Evolutionary conservation across 2,113 vertebrate species (phyloP).

Genomic region (Salminus brasiliensis): DNA sequence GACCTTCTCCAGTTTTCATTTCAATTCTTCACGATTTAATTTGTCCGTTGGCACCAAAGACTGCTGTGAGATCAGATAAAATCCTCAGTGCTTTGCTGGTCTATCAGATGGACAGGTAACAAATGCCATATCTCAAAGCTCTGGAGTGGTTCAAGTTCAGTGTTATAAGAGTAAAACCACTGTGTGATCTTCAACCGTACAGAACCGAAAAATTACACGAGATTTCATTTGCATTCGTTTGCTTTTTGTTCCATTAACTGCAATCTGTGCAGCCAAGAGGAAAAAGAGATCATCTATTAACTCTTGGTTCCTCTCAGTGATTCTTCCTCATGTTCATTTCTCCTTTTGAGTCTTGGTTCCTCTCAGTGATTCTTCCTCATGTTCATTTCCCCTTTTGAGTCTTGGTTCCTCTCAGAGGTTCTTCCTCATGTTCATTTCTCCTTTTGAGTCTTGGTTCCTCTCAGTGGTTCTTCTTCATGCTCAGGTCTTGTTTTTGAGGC

Average conservation of each 20-base stretch:
- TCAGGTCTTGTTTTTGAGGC: no score
- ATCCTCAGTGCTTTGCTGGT: neutral
- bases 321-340: no score
- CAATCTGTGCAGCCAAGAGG: neutral
- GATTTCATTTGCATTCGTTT: neutral
- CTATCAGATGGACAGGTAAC: neutral
- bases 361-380: no score
- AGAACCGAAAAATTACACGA: neutral
- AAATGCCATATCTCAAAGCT: neutral
- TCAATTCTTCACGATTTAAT: conserved; percentile 16
- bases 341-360: no score
- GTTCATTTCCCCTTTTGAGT: no score
- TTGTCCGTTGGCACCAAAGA: neutral
- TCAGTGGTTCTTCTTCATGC: no score
- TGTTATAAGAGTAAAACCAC: neutral
- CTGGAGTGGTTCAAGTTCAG: neutral
- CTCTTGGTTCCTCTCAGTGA: no score
- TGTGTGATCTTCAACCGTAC: neutral
- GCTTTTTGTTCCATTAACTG: neutral
- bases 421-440: no score
- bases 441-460: no score
- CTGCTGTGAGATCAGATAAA: neutral
- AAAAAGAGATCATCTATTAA: no score
- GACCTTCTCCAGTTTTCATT: conserved; percentile 6
- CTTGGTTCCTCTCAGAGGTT: no score